These are phyloP conservation scores for Vespertilio murinus DNA, from an alignment of 2,797 vertebrate genomes.

Conservation along the genomic window DNA sequence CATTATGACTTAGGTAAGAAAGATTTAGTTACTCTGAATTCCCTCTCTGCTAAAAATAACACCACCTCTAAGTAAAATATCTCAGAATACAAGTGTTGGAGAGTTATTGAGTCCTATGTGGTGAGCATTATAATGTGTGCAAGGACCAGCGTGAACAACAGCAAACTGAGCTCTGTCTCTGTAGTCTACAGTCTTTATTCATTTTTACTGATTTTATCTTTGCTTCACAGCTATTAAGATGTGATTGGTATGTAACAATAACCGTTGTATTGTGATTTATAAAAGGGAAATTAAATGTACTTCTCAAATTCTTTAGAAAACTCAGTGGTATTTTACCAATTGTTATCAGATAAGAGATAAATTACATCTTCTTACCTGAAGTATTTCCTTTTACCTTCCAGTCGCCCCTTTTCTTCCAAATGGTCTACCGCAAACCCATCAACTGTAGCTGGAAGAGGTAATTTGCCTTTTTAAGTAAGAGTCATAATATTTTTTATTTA, in stretches of 20 bases:
- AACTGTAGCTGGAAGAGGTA: slow-evolving; percentile 92
- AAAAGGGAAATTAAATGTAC: slow-evolving; percentile 40
- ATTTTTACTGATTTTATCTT: not conserved
- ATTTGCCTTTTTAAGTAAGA: slow-evolving; percentile 54
- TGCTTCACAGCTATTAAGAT: not conserved
- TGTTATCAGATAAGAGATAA: not conserved
- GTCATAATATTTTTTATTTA: not conserved
- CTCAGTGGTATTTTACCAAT: slow-evolving; percentile 6
- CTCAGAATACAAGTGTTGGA: not conserved
- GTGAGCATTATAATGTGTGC: not conserved
- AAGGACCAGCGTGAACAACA: not conserved
- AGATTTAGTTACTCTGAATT: not conserved
- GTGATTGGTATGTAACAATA: not conserved
- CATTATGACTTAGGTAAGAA: not conserved
- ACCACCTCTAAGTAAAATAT: not conserved
- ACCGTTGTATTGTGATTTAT: not conserved
- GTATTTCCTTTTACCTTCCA: slow-evolving; percentile 74
- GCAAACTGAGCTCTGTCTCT: not conserved
- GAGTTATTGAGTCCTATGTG: not conserved
- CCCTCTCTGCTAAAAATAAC: not conserved
- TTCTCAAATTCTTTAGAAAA: slow-evolving; percentile 39
- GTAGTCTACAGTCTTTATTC: not conserved
- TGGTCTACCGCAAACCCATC: slow-evolving; percentile 90
- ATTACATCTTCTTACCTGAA: slow-evolving; percentile 16
- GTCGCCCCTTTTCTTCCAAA: slow-evolving; percentile 93